phyloP scores from a whole-genome alignment of 2,888 invertebrate species.

The Chromoteleia sp. region DNA sequence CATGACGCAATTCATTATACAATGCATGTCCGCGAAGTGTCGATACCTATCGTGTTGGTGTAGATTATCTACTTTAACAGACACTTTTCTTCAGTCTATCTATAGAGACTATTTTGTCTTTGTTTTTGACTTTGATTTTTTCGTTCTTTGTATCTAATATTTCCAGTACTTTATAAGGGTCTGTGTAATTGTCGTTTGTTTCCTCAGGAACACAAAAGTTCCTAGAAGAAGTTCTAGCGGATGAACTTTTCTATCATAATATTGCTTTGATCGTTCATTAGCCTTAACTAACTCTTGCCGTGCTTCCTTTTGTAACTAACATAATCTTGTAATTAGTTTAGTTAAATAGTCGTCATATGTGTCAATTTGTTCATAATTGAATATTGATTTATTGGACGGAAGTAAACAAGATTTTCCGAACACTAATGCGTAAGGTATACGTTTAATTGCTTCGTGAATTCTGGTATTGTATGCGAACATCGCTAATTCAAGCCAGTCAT shows the following conservation, averaged over 20 bases:
- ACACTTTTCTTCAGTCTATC: neutral
- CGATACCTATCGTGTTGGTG: no score
- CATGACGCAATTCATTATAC: no score
- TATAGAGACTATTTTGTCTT: neutral
- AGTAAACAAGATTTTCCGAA: neutral
- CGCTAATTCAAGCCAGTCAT: no score
- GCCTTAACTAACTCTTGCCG: neutral
- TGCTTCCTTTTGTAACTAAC: neutral
- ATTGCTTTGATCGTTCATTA: neutral
- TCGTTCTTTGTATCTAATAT: neutral
- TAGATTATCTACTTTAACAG: no score
- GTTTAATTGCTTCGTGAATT: neutral
- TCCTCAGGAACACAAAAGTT: neutral
- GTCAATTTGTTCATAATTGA: neutral
- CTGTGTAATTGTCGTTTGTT: neutral
- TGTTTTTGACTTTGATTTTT: neutral
- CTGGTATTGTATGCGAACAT: neutral
- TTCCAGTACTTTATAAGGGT: neutral
- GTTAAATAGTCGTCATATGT: slow-evolving; percentile 6
- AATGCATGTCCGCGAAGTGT: no score
- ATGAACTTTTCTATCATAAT: slow-evolving; percentile 2
- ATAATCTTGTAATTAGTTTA: neutral
- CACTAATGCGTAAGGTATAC: neutral
- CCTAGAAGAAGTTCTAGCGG: neutral
- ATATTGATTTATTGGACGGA: no score